These are phyloP conservation scores for Mastacembelus armatus DNA, from an alignment of 2,797 vertebrate species.

Conservation along the genomic window DNA sequence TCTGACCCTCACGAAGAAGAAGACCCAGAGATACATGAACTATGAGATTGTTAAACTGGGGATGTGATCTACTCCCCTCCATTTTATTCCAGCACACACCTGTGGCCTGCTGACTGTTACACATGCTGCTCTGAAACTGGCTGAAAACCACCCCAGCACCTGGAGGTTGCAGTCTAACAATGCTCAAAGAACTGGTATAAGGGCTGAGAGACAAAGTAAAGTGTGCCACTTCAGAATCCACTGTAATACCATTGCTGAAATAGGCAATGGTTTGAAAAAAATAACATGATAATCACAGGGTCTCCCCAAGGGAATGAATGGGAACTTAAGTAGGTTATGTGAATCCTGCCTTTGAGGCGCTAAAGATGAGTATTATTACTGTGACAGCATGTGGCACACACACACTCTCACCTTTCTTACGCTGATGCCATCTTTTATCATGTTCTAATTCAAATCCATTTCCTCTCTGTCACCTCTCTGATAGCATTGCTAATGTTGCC, in stretches of 20 bases:
- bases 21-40: too few relatives aligned
- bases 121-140: neutral
- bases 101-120: neutral
- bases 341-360: constrained; percentile 31
- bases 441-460: constrained; percentile 53
- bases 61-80: neutral
- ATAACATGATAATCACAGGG: constrained; percentile 20
- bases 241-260: constrained; percentile 23
- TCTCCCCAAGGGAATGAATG: constrained; percentile 20
- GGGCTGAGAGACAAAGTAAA: constrained; percentile 14
- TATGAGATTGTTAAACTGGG: neutral
- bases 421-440: constrained; percentile 37
- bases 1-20: constrained; percentile 1
- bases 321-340: constrained; percentile 41
- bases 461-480: constrained; percentile 40
- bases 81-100: neutral
- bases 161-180: constrained; percentile 13
- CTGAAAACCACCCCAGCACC: neutral
- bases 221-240: constrained; percentile 13
- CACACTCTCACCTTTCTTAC: constrained; percentile 26
- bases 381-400: constrained; percentile 7
- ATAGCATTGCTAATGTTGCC: constrained; percentile 47
- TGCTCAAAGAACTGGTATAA: constrained; percentile 4
- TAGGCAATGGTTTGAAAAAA: constrained; percentile 1
- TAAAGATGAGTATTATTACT: constrained; percentile 24